These are phyloP conservation scores for Colius striatus DNA, from an alignment of 2,113 vertebrate genomes.

Conservation along the genomic window DNA sequence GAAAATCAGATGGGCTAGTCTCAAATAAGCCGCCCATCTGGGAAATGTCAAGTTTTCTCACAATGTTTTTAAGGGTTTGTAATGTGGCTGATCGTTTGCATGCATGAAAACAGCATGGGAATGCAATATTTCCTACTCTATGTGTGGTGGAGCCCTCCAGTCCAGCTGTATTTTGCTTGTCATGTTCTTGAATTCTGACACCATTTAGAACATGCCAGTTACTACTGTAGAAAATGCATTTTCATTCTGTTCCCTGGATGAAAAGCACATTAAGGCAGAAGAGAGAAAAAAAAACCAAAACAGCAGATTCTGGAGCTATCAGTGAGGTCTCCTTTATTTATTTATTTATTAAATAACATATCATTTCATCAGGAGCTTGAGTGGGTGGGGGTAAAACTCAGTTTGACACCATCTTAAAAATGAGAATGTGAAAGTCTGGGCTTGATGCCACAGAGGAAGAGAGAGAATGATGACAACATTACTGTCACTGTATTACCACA, in stretches of 20 bases:
- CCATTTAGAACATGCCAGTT: conserved; percentile 64
- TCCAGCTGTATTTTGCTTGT: conserved; percentile 78
- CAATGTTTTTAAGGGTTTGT: conserved; percentile 69
- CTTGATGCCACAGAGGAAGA: conserved; percentile 63
- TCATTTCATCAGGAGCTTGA: background rate
- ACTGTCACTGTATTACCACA: conserved; percentile 65
- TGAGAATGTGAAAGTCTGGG: conserved; percentile 51
- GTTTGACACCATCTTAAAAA: conserved; percentile 39
- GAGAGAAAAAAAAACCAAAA: background rate
- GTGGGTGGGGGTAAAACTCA: conserved; percentile 14
- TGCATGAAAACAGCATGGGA: conserved; percentile 75
- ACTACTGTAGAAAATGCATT: conserved; percentile 67
- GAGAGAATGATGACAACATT: conserved; percentile 70
- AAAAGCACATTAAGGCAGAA: conserved; percentile 33
- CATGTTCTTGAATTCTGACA: conserved; percentile 76
- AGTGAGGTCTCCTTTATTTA: background rate
- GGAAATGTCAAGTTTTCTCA: conserved; percentile 70
- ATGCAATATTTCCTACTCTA: conserved; percentile 75
- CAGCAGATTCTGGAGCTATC: conserved; percentile 23
- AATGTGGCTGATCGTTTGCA: conserved; percentile 70
- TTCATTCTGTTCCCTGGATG: conserved; percentile 55
- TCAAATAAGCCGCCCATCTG: conserved; percentile 65
- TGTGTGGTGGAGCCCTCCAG: conserved; percentile 73
- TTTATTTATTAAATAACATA: conserved; percentile 13
- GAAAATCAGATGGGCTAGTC: conserved; percentile 57